Evolutionary conservation across 2,888 invertebrate genomes (phyloP).

Genomic region (Ceriagrion tenellum): DNA sequence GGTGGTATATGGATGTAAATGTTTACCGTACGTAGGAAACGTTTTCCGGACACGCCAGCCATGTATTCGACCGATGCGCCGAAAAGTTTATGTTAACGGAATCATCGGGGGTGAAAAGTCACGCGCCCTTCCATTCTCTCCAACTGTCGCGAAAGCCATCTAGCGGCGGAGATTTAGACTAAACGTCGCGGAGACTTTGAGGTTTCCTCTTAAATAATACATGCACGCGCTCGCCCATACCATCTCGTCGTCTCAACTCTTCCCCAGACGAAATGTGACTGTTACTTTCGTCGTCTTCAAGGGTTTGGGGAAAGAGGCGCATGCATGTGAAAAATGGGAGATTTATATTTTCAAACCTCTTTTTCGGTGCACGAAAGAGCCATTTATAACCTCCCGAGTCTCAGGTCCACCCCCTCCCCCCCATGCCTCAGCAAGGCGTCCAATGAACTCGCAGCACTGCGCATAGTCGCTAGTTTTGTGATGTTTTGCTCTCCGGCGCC

Average conservation of each 20-base stretch:
- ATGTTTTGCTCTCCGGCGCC: neutral
- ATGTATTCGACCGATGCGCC: neutral
- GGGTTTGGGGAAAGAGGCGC: neutral
- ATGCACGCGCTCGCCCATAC: neutral
- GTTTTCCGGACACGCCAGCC: neutral
- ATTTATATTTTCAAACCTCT: neutral
- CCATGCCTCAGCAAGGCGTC: neutral
- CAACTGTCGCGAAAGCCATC: neutral
- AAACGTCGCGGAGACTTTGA: neutral
- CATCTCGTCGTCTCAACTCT: neutral
- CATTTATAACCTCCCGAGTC: neutral
- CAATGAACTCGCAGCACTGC: neutral
- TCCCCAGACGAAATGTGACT: neutral
- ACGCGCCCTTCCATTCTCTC: neutral
- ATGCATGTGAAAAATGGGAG: neutral
- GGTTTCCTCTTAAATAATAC: conserved; percentile 3
- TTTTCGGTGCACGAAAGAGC: neutral
- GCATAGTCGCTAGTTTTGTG: neutral
- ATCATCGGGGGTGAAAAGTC: neutral
- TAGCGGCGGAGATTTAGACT: neutral
- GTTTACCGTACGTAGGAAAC: neutral
- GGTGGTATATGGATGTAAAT: too few species aligned
- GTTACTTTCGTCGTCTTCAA: neutral
- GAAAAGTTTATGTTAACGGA: neutral
- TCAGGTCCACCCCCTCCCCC: neutral